Base-by-base conservation (phyloP, 2,797 vertebrate species). In the Mormyrops boulengeri region DNA sequence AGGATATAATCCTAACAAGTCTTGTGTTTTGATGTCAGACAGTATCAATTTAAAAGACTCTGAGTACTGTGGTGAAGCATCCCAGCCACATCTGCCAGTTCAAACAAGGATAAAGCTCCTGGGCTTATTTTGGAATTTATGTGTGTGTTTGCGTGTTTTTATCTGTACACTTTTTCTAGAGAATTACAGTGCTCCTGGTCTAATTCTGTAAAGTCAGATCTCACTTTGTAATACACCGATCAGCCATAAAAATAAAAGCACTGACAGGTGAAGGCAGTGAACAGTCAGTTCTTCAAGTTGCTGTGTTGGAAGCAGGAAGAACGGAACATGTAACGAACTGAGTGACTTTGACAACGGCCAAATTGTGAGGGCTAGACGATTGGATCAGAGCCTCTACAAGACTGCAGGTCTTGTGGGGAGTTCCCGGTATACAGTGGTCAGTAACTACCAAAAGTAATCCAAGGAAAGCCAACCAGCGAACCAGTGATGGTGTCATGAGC, bases 61-160 rank as follows among this genome's bases (percentile, higher is more conserved):
- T 50, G 53, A 62, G 7, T 52, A n/a, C 89, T 44, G 53, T 60
- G 82, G 50, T 69, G 82, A 22, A 52, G 41, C 66, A 69, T 52
- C 57, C 17, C 14, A 19, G 19, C 34, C 73, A 53, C 82, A 89
- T 89, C 89, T 89, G 89, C 60, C 89, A 57, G 60, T 89, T 89
- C 89, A 62, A 69, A 22, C 60, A 38, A 84, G 47, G 26, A 69
- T 47, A 47, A 85, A 52, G 80, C 80, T 89, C 62, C 9, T 17
- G 89, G 57, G 89, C n/a, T 89, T 89, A 86, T 86, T 86, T 14
- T 73, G 26, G 52, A 89, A 66, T 34, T 57, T 86, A 47, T 73
- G 62, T 86, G 60, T 38, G 57, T n/a, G 8, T 38, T 80, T 80
- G 26, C 53, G 6, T 89, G 80, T 17, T 69, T 73, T 73, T 73